A percentile compares a stretch with the other conserved stretches of the same genome.
phyloP scores from a whole-genome alignment of 2,797 vertebrate species.

The Loris lydekkerianus region DNA sequence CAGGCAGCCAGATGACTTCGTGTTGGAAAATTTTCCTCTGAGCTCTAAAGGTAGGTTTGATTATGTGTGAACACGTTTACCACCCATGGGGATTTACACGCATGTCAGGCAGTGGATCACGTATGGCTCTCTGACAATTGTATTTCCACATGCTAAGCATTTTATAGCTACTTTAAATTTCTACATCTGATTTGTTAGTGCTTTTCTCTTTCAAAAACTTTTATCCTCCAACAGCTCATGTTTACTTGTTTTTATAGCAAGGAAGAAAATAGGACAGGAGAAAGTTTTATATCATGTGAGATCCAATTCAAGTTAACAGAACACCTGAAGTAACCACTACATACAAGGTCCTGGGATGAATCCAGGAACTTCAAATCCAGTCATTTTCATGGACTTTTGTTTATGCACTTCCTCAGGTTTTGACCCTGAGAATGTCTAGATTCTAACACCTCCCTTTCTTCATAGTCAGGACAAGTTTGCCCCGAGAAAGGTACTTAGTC shows the following conservation, averaged over 20 bases:
- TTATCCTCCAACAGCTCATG: not conserved
- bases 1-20: not conserved
- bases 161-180: constrained; percentile 7
- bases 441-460: not conserved
- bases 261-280: not conserved
- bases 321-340: not conserved
- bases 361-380: not conserved
- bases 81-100: not conserved
- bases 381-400: not conserved
- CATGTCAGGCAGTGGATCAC: fast-evolving
- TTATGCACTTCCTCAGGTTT: not conserved
- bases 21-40: constrained; percentile 19
- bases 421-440: not conserved
- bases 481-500: not conserved
- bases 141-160: not conserved
- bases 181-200: not conserved
- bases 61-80: not conserved
- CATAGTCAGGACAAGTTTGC: not conserved
- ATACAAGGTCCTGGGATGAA: not conserved
- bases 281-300: constrained; percentile 25
- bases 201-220: not conserved
- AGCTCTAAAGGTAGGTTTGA: constrained; percentile 50
- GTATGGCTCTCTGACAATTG: not conserved
- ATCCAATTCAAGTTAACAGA: not conserved
- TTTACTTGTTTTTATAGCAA: constrained; percentile 22